These are phyloP conservation scores for Gastrophysa polygoni DNA, from an alignment of 2,888 invertebrate species.

Conservation along the genomic window DNA sequence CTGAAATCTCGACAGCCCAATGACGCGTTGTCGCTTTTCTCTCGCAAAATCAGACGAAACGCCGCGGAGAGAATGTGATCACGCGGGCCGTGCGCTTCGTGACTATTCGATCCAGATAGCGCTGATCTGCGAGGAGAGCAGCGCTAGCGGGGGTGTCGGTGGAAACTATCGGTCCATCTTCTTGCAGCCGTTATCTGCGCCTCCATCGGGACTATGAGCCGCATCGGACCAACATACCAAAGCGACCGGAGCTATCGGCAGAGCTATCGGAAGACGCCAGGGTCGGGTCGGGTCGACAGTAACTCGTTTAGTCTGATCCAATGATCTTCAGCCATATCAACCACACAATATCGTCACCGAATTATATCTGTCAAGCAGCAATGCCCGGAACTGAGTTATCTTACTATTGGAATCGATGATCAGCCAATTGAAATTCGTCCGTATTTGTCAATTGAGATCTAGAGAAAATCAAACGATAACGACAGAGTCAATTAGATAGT, in stretches of 20 bases:
- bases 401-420: too few relatives aligned
- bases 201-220: conserved; percentile 38
- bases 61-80: conserved; percentile 32
- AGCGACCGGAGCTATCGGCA: conserved; percentile 16
- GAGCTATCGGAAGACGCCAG: conserved; percentile 9
- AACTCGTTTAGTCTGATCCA: too few relatives aligned
- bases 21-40: background rate
- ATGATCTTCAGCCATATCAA: too few relatives aligned
- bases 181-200: conserved; percentile 34
- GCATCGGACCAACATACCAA: conserved; percentile 18
- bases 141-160: conserved; percentile 34
- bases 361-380: too few relatives aligned
- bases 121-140: conserved; percentile 27
- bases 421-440: too few relatives aligned
- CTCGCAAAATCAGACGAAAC: background rate
- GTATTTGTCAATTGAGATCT: too few relatives aligned
- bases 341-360: too few relatives aligned
- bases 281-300: background rate
- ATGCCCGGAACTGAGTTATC: too few relatives aligned
- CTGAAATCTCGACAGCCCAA: too few relatives aligned
- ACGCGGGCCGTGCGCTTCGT: conserved; percentile 47
- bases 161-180: conserved; percentile 24
- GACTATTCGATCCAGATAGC: conserved; percentile 47
- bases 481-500: too few relatives aligned
- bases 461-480: too few relatives aligned